These are phyloP conservation scores for Netelia virgata DNA, from an alignment of 2,888 invertebrate genomes.

Conservation along the genomic window DNA sequence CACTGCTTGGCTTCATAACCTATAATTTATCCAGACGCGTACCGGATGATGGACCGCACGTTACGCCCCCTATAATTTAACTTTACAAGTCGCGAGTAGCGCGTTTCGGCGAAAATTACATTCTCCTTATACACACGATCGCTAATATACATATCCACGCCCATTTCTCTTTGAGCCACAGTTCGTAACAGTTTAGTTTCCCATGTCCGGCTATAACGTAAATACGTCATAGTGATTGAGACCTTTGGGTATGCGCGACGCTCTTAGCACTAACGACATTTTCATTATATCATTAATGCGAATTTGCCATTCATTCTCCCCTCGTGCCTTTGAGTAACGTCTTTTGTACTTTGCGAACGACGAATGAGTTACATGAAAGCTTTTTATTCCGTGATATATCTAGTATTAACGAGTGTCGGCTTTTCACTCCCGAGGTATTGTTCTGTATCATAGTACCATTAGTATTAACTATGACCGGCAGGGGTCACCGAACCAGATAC, in stretches of 20 bases:
- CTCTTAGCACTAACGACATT: background rate
- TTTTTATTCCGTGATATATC: too few species aligned
- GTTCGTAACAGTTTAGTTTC: constrained; percentile 29
- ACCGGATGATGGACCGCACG: background rate
- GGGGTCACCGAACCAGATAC: background rate
- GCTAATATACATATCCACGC: constrained; percentile 12
- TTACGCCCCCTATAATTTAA: constrained; percentile 35
- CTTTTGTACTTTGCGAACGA: background rate
- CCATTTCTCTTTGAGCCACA: constrained; percentile 6
- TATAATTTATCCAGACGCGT: background rate
- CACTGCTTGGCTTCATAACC: background rate
- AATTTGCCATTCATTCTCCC: background rate
- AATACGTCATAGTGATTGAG: background rate
- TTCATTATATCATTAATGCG: background rate
- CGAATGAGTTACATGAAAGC: background rate
- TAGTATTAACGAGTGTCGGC: too few species aligned
- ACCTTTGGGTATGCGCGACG: background rate
- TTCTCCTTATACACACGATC: background rate
- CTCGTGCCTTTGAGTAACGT: background rate
- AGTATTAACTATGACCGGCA: background rate
- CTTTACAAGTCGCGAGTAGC: background rate
- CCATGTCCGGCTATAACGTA: background rate
- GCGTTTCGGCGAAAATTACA: constrained; percentile 35
- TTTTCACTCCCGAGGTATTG: background rate
- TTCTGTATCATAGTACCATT: background rate